These are phyloP conservation scores for Gymnocheta viridis DNA, from an alignment of 2,888 invertebrate species.

Conservation along the genomic window DNA sequence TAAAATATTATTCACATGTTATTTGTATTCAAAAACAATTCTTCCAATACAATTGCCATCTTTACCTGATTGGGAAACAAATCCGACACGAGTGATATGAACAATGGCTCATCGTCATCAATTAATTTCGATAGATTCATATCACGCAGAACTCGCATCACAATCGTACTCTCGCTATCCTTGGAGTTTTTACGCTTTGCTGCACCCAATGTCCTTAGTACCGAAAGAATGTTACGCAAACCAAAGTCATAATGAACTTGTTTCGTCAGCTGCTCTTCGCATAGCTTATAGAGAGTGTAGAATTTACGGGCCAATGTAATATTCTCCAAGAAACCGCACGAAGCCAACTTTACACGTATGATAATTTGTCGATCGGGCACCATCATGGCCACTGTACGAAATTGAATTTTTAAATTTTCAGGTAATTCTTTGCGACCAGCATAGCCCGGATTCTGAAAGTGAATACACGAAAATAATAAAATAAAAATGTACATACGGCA, in stretches of 20 bases:
- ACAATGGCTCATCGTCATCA: slow-evolving; percentile 98
- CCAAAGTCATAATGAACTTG: slow-evolving; percentile 99
- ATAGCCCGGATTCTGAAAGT: slow-evolving; percentile 94
- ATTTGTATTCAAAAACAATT: not conserved
- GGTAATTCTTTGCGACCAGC: slow-evolving; percentile 98
- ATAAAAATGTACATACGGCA: not conserved
- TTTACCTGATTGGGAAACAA: slow-evolving; percentile 93
- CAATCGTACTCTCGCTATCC: slow-evolving; percentile 97
- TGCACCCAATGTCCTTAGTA: slow-evolving; percentile 94
- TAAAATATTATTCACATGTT: not conserved
- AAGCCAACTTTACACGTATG: slow-evolving; percentile 96
- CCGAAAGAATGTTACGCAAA: slow-evolving; percentile 96
- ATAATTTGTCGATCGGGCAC: slow-evolving; percentile 98
- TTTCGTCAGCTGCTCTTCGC: slow-evolving; percentile 98
- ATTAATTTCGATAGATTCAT: slow-evolving; percentile 99
- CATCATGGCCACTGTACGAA: slow-evolving; percentile 99
- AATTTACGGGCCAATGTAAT: slow-evolving; percentile 97
- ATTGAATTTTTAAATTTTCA: slow-evolving; percentile 98
- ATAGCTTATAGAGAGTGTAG: slow-evolving; percentile 97
- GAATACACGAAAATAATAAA: not conserved
- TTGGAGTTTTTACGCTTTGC: slow-evolving; percentile 94
- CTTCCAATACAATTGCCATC: no score
- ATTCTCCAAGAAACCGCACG: slow-evolving; percentile 97
- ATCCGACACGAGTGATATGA: slow-evolving; percentile 97
- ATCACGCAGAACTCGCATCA: slow-evolving; percentile 97